Conservation (phyloP, 2,888 invertebrate genomes). For the Stictocephala bisonia region DNA sequence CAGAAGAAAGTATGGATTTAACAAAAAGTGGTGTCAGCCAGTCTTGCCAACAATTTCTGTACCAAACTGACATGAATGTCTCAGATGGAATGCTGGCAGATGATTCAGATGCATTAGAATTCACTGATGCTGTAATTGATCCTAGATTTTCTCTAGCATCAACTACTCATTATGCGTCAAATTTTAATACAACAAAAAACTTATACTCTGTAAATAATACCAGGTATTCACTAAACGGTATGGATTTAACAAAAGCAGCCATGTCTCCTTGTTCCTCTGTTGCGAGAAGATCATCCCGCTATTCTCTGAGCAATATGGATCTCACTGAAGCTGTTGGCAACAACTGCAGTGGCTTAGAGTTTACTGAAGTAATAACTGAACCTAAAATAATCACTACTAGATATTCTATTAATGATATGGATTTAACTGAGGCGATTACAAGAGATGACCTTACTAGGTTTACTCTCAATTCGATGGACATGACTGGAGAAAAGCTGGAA, state of each 20-base stretch:
- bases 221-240: constrained; percentile 4
- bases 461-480: background rate
- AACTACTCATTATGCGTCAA: background rate
- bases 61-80: background rate
- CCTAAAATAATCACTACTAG: background rate
- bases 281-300: constrained; percentile 11
- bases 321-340: constrained; percentile 30
- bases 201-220: constrained; percentile 18
- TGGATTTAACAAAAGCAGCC: constrained; percentile 15
- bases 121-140: constrained; percentile 33
- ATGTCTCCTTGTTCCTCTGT: background rate
- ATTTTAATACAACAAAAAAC: background rate
- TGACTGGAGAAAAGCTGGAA: background rate
- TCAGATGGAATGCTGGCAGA: background rate
- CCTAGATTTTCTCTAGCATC: background rate
- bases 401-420: background rate
- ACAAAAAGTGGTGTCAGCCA: constrained; percentile 18
- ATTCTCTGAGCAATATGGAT: constrained; percentile 31
- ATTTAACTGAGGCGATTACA: background rate
- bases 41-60: background rate
- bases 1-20: constrained; percentile 14
- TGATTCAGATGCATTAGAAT: constrained; percentile 36
- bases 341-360: constrained; percentile 3
- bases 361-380: background rate
- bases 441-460: background rate